Base-by-base conservation (phyloP, 2,113 vertebrate genomes). In the Ranitomeya imitator region DNA sequence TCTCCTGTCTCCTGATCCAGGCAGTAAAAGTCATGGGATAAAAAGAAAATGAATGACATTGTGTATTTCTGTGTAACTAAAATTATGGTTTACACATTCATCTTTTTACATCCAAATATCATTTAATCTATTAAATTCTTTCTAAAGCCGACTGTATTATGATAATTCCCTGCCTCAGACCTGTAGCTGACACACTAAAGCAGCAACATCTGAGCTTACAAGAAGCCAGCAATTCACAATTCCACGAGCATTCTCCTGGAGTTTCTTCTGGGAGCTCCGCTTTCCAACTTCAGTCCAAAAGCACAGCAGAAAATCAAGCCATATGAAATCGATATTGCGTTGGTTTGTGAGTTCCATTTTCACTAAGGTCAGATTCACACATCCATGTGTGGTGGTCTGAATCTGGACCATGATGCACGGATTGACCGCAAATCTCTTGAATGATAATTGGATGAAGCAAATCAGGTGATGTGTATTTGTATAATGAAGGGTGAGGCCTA, bases 11-110 rank as follows among this genome's bases (percentile, higher is more conserved):
- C 86, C n/a, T 87, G 15, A 71, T 80, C 21, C 60, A 87, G n/a
- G 45, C 76, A 87, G 63, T 21, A 69, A 69, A 87, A 63, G 81
- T 69, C 77, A 80, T 87, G 86, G 86, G 63, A 86, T n/a, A 86
- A 51, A 86, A 55, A 69, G 60, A 57, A 80, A 57, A 87, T 80
- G 71, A 80, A 77, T 79, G 23, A 51, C 37, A 86, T 26, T 23
- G 12, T 76, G 4, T 85, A 85, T 73, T 16, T 18, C 67, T 73
- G 52, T 59, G 23, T 45, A 14, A 55, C 67, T 55, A 37, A 57
- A 74, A 74, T 31, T 4, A 26, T 18, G 67, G 8, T 13, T 71
- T 26, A 26, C 16, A 14, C 26, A 85, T 85, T 85, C 23, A 74
- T 85, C 69, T 59, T 37, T 54, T 13, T 10, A 19, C 67, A 73